phyloP scores from a whole-genome alignment of 2,888 invertebrate genomes.

The Neoaliturus tenellus region DNA sequence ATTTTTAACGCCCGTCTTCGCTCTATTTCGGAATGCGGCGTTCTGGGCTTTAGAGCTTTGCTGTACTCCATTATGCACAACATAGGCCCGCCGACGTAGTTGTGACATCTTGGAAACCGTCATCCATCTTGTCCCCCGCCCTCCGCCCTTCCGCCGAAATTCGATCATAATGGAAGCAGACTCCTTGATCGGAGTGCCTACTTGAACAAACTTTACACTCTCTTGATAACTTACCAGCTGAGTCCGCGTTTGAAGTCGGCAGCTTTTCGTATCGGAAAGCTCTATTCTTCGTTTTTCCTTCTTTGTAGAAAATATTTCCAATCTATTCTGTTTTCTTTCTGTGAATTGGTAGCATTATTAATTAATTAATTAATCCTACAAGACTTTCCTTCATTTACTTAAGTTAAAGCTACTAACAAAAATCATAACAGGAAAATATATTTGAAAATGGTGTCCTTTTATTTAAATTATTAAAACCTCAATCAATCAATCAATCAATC shows the following conservation, averaged over 20 bases:
- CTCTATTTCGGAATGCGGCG: constrained; percentile 24
- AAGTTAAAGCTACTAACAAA: too few relatives aligned
- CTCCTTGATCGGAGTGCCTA: constrained; percentile 23
- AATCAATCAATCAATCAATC: too few relatives aligned
- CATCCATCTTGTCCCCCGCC: constrained; percentile 23
- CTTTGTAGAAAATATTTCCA: too few relatives aligned
- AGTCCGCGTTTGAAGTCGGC: background rate
- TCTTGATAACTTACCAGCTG: constrained; percentile 22
- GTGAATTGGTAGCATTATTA: too few relatives aligned
- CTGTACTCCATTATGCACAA: background rate
- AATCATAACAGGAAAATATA: too few relatives aligned
- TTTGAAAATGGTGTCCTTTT: too few relatives aligned
- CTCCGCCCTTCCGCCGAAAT: background rate
- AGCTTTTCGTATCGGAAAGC: background rate
- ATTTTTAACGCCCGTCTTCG: constrained; percentile 37
- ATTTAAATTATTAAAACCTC: too few relatives aligned
- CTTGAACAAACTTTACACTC: constrained; percentile 30
- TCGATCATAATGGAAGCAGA: constrained; percentile 32
- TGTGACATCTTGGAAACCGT: constrained; percentile 35
- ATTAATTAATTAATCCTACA: too few relatives aligned
- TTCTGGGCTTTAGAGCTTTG: background rate
- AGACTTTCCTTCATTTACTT: too few relatives aligned
- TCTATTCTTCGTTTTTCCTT: too few relatives aligned
- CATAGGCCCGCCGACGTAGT: background rate
- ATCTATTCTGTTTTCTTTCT: too few relatives aligned